Base-by-base conservation (phyloP, 2,888 invertebrate genomes). In the Archips xylosteana region DNA sequence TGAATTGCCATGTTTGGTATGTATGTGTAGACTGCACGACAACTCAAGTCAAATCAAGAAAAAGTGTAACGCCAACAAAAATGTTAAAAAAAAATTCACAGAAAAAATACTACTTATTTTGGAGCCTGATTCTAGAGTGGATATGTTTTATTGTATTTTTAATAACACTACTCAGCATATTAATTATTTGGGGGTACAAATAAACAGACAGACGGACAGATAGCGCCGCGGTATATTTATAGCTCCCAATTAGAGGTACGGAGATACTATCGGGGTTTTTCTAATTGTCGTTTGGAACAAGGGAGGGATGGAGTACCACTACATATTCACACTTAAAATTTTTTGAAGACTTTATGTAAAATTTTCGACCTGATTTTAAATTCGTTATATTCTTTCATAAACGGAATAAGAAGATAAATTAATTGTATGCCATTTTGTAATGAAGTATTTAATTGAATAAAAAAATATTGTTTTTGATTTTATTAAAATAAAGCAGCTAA, bases 201-300 rank as follows among this genome's bases (percentile, higher is more conserved):
- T 76, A 76, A 76, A 76, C 70, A 72, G 70, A 86, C 85, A 83
- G 80, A 84, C 83, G 79, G 76, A 82, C 77, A 75, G 80, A 83
- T 81, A 83, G 81, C 79, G 71, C 61, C 63, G 75, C 74, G 73
- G 73, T 78, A 82, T 86, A 92, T 93, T 92, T 92, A 93, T 88
- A 88, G 83, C 78, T 84, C 82, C 91, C 92, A 93, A 92, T 93
- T 93, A 93, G 92, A 83, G 83, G 84, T 82, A 81, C 80, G 80
- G 73, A 81, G 91, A 92, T 92, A 83, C 80, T 85, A 91, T 92
- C 90, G 80, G 81, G 77, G 81, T 82, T 83, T 87, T 84, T 86
- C 81, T 81, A 82, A 82, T 82, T 82, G 80, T 78, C 70, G 51
- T 70, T 75, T 61, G 34, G 79, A 75, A 81, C 75, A 81, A 13